Percentiles rank a stretch among this genome's conserved stretches.
Evolutionary conservation across 2,797 vertebrate genomes (phyloP).

Genomic region (Schizopygopsis pylzovi): DNA sequence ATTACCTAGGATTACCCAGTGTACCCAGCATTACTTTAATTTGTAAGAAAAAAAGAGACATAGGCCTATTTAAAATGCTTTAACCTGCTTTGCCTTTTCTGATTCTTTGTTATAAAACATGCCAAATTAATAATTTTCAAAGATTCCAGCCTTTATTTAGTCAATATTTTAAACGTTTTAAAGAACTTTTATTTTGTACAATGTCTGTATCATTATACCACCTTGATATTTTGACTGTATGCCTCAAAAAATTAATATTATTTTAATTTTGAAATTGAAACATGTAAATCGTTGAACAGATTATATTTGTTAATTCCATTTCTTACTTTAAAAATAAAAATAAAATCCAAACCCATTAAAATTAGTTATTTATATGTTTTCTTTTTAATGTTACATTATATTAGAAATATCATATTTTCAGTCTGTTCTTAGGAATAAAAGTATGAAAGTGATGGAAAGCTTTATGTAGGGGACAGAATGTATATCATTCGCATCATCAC

Average conservation of each 20-base stretch:
- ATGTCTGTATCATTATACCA: background rate
- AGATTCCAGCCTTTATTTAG: background rate
- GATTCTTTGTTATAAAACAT: background rate
- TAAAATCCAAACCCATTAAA: background rate
- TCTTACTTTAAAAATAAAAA: background rate
- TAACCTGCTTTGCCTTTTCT: background rate
- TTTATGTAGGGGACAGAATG: background rate
- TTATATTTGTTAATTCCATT: background rate
- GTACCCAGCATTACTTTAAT: no score
- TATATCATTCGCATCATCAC: conserved; percentile 6
- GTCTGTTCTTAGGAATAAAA: background rate
- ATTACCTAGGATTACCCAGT: no score
- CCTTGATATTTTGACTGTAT: background rate
- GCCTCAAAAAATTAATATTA: background rate
- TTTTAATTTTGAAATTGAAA: background rate
- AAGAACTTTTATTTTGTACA: background rate
- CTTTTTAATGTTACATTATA: background rate
- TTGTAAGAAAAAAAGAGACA: no score
- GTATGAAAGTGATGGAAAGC: background rate
- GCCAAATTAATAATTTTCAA: background rate
- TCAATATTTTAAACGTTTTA: background rate
- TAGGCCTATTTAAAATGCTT: no score
- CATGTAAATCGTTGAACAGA: background rate
- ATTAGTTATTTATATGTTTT: background rate
- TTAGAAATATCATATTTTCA: background rate